phyloP scores from a whole-genome alignment of 2,797 vertebrate genomes.

The Hemibagrus guttatus region DNA sequence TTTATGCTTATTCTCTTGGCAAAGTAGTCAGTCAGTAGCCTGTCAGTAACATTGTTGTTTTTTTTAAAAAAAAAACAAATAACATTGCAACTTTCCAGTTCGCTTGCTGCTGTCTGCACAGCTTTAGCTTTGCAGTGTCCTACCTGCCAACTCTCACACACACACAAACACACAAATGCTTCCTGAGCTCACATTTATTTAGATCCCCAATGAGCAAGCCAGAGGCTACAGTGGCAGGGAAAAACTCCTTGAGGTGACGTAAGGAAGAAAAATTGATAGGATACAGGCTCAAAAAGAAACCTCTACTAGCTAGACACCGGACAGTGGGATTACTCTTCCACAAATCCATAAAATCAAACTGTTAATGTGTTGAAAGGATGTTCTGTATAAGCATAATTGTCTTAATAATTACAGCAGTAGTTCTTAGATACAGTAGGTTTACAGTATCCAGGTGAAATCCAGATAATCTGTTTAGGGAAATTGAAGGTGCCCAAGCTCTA shows the following conservation, averaged over 20 bases:
- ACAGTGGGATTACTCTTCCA: neutral
- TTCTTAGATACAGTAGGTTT: neutral
- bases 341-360: neutral
- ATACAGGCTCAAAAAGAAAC: neutral
- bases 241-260: neutral
- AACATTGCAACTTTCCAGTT: neutral
- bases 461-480: neutral
- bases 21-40: conserved; percentile 1
- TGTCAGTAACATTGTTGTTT: neutral
- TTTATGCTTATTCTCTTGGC: neutral
- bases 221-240: neutral
- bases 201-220: neutral
- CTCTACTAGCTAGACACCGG: neutral
- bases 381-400: neutral
- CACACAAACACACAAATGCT: too few species aligned
- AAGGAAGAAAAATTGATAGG: neutral
- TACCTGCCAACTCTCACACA: too few species aligned
- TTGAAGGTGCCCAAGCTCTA: neutral
- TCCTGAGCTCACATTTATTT: neutral
- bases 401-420: neutral
- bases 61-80: neutral
- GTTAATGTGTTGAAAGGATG: neutral
- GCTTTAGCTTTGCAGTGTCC: neutral
- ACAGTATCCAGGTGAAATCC: neutral
- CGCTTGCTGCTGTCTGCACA: neutral